phyloP scores from a whole-genome alignment of 2,888 invertebrate genomes.

The Dascillus cervinus region DNA sequence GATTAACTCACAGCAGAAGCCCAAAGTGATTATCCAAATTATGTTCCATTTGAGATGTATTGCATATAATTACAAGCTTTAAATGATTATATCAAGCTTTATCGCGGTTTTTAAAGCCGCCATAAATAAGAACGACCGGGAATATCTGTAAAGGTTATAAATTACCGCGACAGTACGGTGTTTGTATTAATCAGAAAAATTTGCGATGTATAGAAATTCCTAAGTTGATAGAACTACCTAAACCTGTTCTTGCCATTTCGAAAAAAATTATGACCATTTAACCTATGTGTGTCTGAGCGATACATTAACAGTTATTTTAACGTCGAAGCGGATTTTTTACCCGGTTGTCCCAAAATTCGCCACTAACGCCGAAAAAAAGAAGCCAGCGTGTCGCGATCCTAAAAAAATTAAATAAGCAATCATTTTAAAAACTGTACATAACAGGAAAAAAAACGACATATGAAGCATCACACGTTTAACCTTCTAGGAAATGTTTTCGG shows the following conservation, averaged over 20 bases:
- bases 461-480: conserved; percentile 19
- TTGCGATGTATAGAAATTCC: conserved; percentile 6
- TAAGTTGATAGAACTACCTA: conserved; percentile 7
- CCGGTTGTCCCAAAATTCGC: neutral
- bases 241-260: conserved; percentile 12
- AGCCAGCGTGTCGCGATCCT: too few species aligned
- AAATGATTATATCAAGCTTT: too few species aligned
- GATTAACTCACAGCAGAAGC: too few species aligned
- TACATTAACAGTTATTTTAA: too few species aligned
- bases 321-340: too few species aligned
- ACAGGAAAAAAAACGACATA: conserved; percentile 17
- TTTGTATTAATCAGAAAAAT: conserved; percentile 9
- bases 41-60: too few species aligned
- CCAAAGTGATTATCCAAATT: too few species aligned
- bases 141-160: too few species aligned
- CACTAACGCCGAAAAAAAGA: neutral
- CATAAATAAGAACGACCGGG: too few species aligned
- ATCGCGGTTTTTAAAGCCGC: too few species aligned
- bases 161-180: conserved; percentile 7
- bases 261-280: neutral
- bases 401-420: conserved; percentile 15
- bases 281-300: too few species aligned
- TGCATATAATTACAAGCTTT: too few species aligned
- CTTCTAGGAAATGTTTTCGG: conserved; percentile 24
- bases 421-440: conserved; percentile 16